Evolutionary conservation across 2,113 vertebrate species (phyloP), one percentile per base, ranked within the genome.

Genomic region (Colinus virginianus): DNA sequence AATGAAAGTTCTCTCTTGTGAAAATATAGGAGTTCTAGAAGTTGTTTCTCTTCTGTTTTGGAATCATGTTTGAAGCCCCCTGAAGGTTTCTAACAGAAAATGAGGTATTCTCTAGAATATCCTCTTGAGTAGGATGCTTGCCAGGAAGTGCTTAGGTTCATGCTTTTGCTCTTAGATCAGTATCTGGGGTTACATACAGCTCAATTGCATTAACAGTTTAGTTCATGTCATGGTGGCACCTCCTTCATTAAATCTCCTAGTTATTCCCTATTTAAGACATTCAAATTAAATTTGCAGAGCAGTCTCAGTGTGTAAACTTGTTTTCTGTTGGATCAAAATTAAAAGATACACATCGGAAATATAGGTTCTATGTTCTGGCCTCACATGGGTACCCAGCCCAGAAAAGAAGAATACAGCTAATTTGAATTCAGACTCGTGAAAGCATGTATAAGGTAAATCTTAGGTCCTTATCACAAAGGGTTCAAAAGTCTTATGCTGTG

Each of bases 121-220:
- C 11, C 6, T 26, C 42, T 3, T 63, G 76, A 53, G 5, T 28
- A 67, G 32, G 7, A 16, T 46, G 51, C 76, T 81, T 85, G 48
- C 42, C 43, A 62, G 64, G 42, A 58, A 86, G 4, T 26, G 48
- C 43, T 64, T n/a, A 16, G 19, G 14, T 83, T 86, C 26, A 5
- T 49, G 21, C n/a, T 72, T 53, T 72, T 72, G 46, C 43, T 59
- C n/a, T 72, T 28, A 42, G 49, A 59, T 70, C 26, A 20, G 23
- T 40, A 49, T 16, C 46, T 63, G 1, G 0, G 38, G 20, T 40
- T 25, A 68, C 4, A 6, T 36, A 53, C 55, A 25, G 0, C 40
- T 21, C 17, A 28, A 72, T n/a, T 85, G 66, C 36, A 26, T n/a
- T 69, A 55, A 61, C 19, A 3, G 34, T 61, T 48, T 23, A 34